Percentiles rank a stretch among this genome's conserved stretches.
Conservation (phyloP, 2,888 invertebrate genomes). For the Dione juno region DNA sequence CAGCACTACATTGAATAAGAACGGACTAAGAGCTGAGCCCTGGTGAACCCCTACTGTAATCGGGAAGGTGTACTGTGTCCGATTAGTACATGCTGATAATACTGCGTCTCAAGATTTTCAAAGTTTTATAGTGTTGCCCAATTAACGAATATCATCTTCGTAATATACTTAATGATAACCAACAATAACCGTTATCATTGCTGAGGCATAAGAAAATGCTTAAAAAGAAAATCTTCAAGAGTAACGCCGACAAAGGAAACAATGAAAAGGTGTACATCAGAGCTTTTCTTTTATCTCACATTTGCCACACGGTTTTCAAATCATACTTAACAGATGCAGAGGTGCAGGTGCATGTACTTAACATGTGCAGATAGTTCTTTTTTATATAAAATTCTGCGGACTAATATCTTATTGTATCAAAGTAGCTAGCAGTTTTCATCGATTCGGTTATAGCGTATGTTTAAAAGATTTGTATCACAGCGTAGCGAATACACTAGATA, state of each 20-base stretch:
- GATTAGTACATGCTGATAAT: no score
- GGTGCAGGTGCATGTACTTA: no score
- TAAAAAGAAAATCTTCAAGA: slow-evolving; percentile 21
- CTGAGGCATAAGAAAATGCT: slow-evolving; percentile 8
- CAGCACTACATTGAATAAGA: no score
- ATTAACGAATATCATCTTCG: not conserved
- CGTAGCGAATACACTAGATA: slow-evolving; percentile 37
- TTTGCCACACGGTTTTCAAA: slow-evolving; percentile 31
- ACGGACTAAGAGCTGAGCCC: no score
- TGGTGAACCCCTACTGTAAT: no score
- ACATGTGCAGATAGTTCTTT: slow-evolving; percentile 15
- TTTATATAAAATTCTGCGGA: no score
- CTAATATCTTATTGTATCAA: no score
- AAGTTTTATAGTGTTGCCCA: no score
- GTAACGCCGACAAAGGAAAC: slow-evolving; percentile 12
- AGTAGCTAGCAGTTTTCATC: no score
- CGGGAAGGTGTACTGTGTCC: no score
- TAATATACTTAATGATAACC: slow-evolving; percentile 10
- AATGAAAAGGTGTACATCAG: slow-evolving; percentile 19
- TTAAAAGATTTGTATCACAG: slow-evolving; percentile 41
- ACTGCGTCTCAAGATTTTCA: no score
- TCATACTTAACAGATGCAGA: slow-evolving; percentile 24
- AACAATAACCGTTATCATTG: slow-evolving; percentile 27
- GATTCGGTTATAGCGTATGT: no score
- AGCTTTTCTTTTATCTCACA: slow-evolving; percentile 35